phyloP scores from a whole-genome alignment of 1,140 invertebrate genomes.

The Aphis craccivora region DNA sequence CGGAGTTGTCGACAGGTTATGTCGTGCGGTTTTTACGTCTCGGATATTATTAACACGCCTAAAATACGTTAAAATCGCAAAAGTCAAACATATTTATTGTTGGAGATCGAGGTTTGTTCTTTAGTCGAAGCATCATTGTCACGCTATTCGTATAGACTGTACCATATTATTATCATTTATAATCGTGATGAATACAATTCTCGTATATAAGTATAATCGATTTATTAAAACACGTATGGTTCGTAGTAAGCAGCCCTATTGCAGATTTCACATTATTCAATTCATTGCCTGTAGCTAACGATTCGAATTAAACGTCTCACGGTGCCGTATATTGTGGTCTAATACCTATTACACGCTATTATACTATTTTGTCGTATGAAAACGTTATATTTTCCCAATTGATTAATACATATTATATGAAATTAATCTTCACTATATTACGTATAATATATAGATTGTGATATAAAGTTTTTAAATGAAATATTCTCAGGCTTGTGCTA shows the following conservation, averaged over 20 bases:
- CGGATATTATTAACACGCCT: background rate
- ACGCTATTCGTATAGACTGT: too few species aligned
- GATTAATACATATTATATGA: background rate
- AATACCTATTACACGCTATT: background rate
- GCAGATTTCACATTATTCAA: background rate
- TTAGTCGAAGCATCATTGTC: background rate
- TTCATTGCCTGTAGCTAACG: background rate
- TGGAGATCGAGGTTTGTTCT: background rate
- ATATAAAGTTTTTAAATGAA: background rate
- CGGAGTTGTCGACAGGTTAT: background rate
- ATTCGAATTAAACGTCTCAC: background rate
- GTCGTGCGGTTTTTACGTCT: background rate
- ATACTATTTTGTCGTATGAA: background rate
- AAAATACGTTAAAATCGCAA: background rate
- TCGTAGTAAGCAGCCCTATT: background rate
- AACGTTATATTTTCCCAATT: background rate
- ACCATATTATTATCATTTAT: background rate
- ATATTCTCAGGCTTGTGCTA: background rate
- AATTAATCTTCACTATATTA: background rate
- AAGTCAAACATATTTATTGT: background rate
- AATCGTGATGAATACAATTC: background rate
- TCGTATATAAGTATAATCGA: background rate
- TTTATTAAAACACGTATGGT: background rate
- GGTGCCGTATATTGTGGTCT: background rate
- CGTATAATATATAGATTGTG: too few species aligned